These are phyloP conservation scores for Ferdinandea cuprea DNA, from an alignment of 2,888 invertebrate genomes.

Conservation along the genomic window DNA sequence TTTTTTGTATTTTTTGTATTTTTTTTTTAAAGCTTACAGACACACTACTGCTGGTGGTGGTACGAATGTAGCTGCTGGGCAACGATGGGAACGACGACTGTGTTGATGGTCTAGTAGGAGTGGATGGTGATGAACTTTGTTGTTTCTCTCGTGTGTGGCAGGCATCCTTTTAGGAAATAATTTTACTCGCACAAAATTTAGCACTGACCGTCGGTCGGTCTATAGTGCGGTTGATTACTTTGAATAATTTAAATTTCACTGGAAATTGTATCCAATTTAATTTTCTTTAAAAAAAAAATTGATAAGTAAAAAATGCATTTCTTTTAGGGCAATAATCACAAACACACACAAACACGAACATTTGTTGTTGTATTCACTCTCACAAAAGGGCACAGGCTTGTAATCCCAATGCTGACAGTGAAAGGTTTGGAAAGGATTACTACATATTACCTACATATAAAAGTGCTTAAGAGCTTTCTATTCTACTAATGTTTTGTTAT, in stretches of 20 bases:
- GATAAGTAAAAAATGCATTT: slow-evolving; percentile 6
- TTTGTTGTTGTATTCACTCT: neutral
- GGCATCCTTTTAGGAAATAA: slow-evolving; percentile 24
- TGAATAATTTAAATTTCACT: slow-evolving; percentile 28
- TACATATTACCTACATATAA: slow-evolving; percentile 1
- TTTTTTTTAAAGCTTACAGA: slow-evolving; percentile 67
- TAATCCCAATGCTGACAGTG: neutral
- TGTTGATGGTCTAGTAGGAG: slow-evolving; percentile 54
- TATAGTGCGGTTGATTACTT: slow-evolving; percentile 34
- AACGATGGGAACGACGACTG: slow-evolving; percentile 41
- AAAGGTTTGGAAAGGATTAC: neutral
- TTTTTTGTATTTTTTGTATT: too few relatives aligned
- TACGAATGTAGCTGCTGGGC: slow-evolving; percentile 37
- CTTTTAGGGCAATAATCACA: neutral
- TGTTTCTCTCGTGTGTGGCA: slow-evolving; percentile 32
- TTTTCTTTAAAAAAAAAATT: neutral
- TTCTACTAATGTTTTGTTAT: slow-evolving; percentile 64
- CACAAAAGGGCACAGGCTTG: neutral
- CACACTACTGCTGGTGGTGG: slow-evolving; percentile 38
- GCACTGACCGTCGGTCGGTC: slow-evolving; percentile 32
- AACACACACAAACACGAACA: slow-evolving; percentile 13
- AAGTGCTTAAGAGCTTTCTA: slow-evolving; percentile 38
- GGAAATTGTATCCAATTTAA: neutral
- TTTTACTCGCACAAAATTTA: slow-evolving; percentile 31
- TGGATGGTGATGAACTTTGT: slow-evolving; percentile 54